phyloP scores from a whole-genome alignment of 2,888 invertebrate species.

The Bhutanitis thaidina region DNA sequence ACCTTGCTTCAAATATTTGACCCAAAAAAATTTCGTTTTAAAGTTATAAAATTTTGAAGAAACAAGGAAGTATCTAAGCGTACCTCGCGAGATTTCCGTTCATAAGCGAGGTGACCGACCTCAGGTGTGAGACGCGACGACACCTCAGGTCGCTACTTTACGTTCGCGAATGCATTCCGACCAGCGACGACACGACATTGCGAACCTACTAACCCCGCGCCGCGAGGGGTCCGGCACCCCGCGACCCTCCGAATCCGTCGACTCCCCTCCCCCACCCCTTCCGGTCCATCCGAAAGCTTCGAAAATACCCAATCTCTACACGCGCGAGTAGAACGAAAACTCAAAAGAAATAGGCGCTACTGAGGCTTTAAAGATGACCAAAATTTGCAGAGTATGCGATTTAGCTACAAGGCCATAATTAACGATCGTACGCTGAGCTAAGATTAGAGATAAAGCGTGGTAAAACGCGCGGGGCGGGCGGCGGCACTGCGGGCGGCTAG shows the following conservation, averaged over 20 bases:
- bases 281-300: conserved; percentile 75
- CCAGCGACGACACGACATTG: conserved; percentile 76
- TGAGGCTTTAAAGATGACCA: conserved; percentile 3
- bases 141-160: conserved; percentile 76
- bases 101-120: conserved; percentile 59
- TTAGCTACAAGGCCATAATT: conserved; percentile 42
- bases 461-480: conserved; percentile 67
- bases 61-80: conserved; percentile 22
- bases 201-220: conserved; percentile 79
- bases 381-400: conserved; percentile 33
- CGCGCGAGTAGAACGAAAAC: conserved; percentile 46
- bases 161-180: conserved; percentile 79
- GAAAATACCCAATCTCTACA: conserved; percentile 70
- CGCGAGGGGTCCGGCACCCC: conserved; percentile 74
- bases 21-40: conserved; percentile 45
- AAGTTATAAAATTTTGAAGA: conserved; percentile 19
- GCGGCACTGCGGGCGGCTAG: conserved; percentile 69
- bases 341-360: conserved; percentile 17
- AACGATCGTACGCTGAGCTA: conserved; percentile 43
- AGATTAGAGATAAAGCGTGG: conserved; percentile 44
- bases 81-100: conserved; percentile 33
- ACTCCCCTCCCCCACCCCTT: conserved; percentile 62
- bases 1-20: conserved; percentile 70
- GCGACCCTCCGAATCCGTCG: conserved; percentile 67
- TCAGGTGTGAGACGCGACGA: conserved; percentile 70